A percentile compares a stretch with the other conserved stretches of the same genome.
Evolutionary conservation across 2,888 invertebrate species (phyloP).

Genomic region (Emesis furor): DNA sequence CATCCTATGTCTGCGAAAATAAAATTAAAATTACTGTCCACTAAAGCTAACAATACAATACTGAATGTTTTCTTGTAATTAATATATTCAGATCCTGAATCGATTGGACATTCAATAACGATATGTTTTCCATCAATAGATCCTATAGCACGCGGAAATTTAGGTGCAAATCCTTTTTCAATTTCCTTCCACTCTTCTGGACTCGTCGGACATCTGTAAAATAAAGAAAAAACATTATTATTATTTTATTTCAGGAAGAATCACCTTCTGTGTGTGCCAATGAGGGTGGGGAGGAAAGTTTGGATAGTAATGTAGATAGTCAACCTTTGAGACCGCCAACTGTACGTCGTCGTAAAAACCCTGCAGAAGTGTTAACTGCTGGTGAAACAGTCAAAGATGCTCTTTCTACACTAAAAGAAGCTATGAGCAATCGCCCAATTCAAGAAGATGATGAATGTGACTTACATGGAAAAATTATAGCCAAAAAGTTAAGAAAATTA

Average conservation of each 20-base stretch:
- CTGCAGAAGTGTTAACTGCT: conserved; percentile 21
- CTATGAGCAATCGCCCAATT: conserved; percentile 40
- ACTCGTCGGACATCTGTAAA: background rate
- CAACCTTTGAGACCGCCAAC: conserved; percentile 29
- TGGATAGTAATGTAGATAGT: background rate
- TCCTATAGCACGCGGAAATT: conserved; percentile 9
- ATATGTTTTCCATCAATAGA: conserved; percentile 28
- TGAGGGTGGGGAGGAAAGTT: no score
- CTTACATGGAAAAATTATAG: conserved; percentile 51
- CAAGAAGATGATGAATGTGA: conserved; percentile 55
- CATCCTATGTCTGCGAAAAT: conserved; percentile 77
- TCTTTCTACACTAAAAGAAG: conserved; percentile 43
- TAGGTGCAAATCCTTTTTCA: conserved; percentile 28
- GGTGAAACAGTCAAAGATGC: conserved; percentile 45
- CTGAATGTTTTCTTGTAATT: no score
- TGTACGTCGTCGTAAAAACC: conserved; percentile 36
- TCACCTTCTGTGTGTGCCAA: no score
- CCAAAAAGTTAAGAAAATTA: conserved; percentile 51
- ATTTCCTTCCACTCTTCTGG: conserved; percentile 6
- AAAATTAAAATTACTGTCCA: conserved; percentile 60
- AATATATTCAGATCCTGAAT: conserved; percentile 13
- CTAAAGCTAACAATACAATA: no score
- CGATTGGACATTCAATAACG: background rate
- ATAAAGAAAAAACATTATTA: no score
- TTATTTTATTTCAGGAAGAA: no score